Evolutionary conservation across 2,888 invertebrate genomes (phyloP).

Genomic region (Morpho helenor): DNA sequence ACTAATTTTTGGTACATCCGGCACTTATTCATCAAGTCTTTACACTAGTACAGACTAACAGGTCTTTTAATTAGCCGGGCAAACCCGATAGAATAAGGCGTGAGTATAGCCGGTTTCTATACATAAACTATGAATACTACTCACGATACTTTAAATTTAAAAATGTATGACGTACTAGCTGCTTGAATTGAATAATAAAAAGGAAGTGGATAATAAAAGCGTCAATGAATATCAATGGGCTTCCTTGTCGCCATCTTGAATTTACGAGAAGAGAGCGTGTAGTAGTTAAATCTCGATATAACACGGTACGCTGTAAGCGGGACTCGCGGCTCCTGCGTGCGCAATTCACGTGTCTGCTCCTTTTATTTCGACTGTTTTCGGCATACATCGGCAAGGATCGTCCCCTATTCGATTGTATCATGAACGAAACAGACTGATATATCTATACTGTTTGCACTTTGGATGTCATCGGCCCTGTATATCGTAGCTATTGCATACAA

Average conservation of each 20-base stretch:
- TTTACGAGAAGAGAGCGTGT: conserved; percentile 17
- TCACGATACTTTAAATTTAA: too few species aligned
- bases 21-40: too few species aligned
- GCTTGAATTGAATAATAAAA: conserved; percentile 10
- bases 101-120: too few species aligned
- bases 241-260: conserved; percentile 26
- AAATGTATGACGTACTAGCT: background rate
- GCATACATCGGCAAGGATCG: conserved; percentile 33
- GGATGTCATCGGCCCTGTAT: conserved; percentile 68
- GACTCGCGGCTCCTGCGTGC: conserved; percentile 55
- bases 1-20: too few species aligned
- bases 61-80: too few species aligned
- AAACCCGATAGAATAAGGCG: too few species aligned
- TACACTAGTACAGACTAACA: too few species aligned
- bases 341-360: conserved; percentile 49
- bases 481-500: conserved; percentile 37
- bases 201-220: conserved; percentile 19
- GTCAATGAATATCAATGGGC: conserved; percentile 22
- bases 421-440: conserved; percentile 35
- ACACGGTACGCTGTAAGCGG: conserved; percentile 17
- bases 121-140: too few species aligned
- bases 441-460: conserved; percentile 39
- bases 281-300: conserved; percentile 20
- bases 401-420: conserved; percentile 27
- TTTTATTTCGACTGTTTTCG: conserved; percentile 40